These are phyloP conservation scores for Amazona vittata DNA, from an alignment of 2,113 vertebrate genomes.

Conservation along the genomic window DNA sequence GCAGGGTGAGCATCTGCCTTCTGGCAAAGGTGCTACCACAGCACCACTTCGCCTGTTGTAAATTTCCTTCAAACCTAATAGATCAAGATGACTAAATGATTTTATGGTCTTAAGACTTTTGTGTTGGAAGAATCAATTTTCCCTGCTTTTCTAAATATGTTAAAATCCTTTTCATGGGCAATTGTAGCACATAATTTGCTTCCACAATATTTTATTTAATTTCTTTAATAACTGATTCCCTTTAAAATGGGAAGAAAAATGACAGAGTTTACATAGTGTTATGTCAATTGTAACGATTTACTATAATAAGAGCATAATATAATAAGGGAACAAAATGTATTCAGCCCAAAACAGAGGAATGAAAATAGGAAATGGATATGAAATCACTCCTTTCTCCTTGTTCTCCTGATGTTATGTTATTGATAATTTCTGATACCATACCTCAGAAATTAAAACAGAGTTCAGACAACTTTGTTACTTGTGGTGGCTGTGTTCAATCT, in stretches of 20 bases:
- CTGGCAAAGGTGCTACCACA: not conserved
- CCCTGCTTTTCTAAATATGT: not conserved
- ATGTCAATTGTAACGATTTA: not conserved
- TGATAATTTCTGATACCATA: not conserved
- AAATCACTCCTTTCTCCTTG: not conserved
- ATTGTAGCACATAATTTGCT: not conserved
- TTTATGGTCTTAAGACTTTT: not conserved
- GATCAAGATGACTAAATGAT: not conserved
- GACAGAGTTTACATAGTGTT: not conserved
- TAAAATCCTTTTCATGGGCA: not conserved
- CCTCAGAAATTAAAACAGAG: not conserved
- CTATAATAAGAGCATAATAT: not conserved
- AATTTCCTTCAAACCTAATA: not conserved
- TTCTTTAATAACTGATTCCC: constrained; percentile 1
- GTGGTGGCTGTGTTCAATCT: not conserved
- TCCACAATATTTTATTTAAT: not conserved
- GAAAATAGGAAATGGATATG: not conserved
- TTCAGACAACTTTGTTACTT: not conserved
- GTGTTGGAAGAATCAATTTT: not conserved
- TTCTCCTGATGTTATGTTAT: not conserved
- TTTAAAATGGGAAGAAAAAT: constrained; percentile 8
- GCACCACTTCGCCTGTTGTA: not conserved
- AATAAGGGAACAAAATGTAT: not conserved
- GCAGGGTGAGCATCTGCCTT: not conserved
- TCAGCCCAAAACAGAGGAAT: not conserved